A percentile compares a stretch with the other conserved stretches of the same genome.
These are phyloP conservation scores for Dryobota labecula DNA, from an alignment of 2,888 invertebrate genomes.

Conservation along the genomic window DNA sequence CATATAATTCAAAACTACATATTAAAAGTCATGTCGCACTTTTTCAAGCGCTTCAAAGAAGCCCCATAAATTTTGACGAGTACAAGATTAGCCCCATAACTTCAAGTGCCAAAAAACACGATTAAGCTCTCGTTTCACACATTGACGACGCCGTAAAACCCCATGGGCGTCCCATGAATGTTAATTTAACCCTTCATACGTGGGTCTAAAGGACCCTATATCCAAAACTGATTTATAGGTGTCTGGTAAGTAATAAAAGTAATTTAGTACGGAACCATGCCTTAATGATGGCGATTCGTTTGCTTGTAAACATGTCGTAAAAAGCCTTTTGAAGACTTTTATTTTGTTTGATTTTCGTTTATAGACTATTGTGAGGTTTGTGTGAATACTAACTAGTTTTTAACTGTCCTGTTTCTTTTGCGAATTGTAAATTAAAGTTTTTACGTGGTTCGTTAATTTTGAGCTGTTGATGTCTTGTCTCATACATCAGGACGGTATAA, in stretches of 20 bases:
- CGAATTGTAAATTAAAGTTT: conserved; percentile 4
- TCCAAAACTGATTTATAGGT: conserved; percentile 71
- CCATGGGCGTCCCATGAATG: conserved; percentile 70
- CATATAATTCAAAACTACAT: conserved; percentile 20
- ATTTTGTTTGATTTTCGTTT: conserved; percentile 45
- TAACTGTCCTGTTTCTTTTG: conserved; percentile 15
- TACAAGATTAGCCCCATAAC: conserved; percentile 49
- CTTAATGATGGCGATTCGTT: conserved; percentile 68
- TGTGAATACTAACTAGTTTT: conserved; percentile 33
- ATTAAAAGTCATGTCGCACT: conserved; percentile 34
- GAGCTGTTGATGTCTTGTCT: background rate
- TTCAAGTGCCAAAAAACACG: conserved; percentile 63
- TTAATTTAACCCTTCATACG: conserved; percentile 71
- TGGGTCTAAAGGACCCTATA: conserved; percentile 67
- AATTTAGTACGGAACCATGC: conserved; percentile 74
- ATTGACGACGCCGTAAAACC: conserved; percentile 73
- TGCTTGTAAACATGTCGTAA: conserved; percentile 63
- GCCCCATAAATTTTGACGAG: conserved; percentile 47
- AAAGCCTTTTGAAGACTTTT: conserved; percentile 42
- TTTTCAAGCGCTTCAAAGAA: conserved; percentile 34
- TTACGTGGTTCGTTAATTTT: background rate
- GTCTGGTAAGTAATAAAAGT: conserved; percentile 73
- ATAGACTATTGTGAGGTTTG: conserved; percentile 31
- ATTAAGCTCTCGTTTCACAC: conserved; percentile 75
- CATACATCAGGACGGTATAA: too few relatives aligned